phyloP scores from a whole-genome alignment of 2,113 vertebrate genomes.

The Pterophyllum scalare region DNA sequence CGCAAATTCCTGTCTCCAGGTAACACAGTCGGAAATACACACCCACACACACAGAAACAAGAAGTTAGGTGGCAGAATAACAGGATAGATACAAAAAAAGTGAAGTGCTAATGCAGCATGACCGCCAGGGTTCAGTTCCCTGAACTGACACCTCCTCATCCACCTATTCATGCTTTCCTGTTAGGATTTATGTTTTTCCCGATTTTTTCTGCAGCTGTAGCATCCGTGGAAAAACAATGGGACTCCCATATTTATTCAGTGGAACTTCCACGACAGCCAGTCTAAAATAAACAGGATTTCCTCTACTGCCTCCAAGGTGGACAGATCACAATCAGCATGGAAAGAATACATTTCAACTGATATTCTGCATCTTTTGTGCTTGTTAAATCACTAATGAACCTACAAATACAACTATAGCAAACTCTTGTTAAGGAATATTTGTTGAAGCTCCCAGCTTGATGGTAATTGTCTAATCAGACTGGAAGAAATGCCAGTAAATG shows the following conservation, averaged over 20 bases:
- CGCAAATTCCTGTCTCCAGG: constrained; percentile 65
- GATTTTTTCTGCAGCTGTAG: background rate
- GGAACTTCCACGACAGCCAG: constrained; percentile 8
- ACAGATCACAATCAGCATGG: background rate
- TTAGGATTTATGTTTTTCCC: background rate
- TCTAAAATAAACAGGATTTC: constrained; percentile 20
- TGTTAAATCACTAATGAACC: background rate
- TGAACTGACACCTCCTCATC: constrained; percentile 33
- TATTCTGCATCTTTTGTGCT: background rate
- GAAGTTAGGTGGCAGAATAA: background rate
- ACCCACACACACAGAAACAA: background rate
- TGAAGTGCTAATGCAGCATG: background rate
- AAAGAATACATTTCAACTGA: background rate
- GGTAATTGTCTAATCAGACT: background rate
- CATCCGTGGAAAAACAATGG: constrained; percentile 42
- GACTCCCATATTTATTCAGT: background rate
- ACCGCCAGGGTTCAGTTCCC: background rate
- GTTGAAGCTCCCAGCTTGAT: background rate
- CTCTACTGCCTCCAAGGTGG: background rate
- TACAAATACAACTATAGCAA: background rate
- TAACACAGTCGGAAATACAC: constrained; percentile 25
- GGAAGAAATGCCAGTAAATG: background rate
- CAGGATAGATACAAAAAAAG: constrained; percentile 6
- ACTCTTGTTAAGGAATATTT: background rate
- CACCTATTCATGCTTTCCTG: constrained; percentile 31